Conservation (phyloP, 2,797 vertebrate genomes). For the Enteromius viviparus region DNA sequence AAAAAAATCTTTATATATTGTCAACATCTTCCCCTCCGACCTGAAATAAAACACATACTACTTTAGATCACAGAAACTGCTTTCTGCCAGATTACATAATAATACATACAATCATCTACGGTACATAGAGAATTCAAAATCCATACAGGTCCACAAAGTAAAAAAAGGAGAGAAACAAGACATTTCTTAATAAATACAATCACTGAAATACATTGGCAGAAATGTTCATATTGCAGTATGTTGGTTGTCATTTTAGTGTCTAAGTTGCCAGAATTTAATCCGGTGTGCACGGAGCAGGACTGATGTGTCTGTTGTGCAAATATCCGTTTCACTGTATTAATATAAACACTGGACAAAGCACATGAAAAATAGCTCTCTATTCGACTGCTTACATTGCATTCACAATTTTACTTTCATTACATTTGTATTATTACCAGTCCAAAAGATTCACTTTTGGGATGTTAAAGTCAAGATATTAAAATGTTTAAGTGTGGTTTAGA, state of each 20-base stretch:
- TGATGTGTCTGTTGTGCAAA: slow-evolving; percentile 60
- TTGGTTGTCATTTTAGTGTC: slow-evolving; percentile 74
- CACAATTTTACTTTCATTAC: background rate
- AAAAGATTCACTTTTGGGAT: background rate
- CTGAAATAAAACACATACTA: slow-evolving; percentile 64
- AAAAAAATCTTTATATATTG: slow-evolving; percentile 72
- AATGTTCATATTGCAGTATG: slow-evolving; percentile 75
- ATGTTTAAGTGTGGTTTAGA: background rate
- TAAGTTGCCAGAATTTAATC: slow-evolving; percentile 57
- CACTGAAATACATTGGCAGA: slow-evolving; percentile 68
- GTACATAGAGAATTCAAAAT: slow-evolving; percentile 63
- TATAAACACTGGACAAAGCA: slow-evolving; percentile 46
- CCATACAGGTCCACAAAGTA: slow-evolving; percentile 64
- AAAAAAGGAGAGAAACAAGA: slow-evolving; percentile 45
- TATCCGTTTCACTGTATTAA: slow-evolving; percentile 31
- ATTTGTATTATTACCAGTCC: background rate
- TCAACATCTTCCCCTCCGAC: slow-evolving; percentile 58
- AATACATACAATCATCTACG: slow-evolving; percentile 71
- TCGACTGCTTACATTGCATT: background rate
- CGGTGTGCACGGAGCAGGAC: slow-evolving; percentile 64
- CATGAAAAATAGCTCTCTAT: background rate
- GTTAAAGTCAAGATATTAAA: background rate
- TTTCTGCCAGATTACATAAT: slow-evolving; percentile 67
- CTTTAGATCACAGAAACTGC: slow-evolving; percentile 67
- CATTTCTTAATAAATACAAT: slow-evolving; percentile 74